phyloP scores from a whole-genome alignment of 2,113 vertebrate species.

The Zosterops hypoxanthus region DNA sequence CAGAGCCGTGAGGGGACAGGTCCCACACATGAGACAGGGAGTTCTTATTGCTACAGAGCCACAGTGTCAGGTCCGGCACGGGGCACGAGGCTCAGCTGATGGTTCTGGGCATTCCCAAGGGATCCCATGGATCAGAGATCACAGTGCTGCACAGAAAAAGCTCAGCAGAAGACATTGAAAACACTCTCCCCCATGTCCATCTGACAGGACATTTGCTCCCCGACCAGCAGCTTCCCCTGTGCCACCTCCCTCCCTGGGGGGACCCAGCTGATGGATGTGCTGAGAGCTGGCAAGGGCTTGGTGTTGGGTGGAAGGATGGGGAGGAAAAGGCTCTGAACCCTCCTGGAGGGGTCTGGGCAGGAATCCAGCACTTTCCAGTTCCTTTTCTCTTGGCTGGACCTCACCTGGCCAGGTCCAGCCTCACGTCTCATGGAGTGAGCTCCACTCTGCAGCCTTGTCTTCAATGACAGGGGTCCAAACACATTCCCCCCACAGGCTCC shows the following conservation, averaged over 20 bases:
- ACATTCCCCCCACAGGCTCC: neutral
- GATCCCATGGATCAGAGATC: neutral
- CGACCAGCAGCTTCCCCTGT: neutral
- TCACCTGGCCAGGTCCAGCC: neutral
- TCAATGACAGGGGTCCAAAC: neutral
- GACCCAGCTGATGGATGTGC: accelerated
- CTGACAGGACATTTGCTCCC: neutral
- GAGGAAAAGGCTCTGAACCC: neutral
- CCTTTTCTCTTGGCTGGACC: neutral
- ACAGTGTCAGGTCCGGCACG: neutral
- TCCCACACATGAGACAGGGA: neutral
- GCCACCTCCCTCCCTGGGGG: neutral
- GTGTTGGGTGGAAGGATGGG: accelerated
- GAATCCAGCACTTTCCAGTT: neutral
- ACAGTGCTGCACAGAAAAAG: neutral
- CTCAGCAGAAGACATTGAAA: neutral
- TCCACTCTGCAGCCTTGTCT: neutral
- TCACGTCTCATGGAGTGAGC: accelerated
- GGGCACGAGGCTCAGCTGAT: accelerated
- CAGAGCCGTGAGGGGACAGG: neutral
- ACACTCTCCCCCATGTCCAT: accelerated
- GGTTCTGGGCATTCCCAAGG: neutral
- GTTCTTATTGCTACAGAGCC: slow-evolving; percentile 12
- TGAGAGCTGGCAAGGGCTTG: neutral
- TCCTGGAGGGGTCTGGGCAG: neutral